phyloP scores from a whole-genome alignment of 2,113 vertebrate genomes.

The Spizaetus ornatus region DNA sequence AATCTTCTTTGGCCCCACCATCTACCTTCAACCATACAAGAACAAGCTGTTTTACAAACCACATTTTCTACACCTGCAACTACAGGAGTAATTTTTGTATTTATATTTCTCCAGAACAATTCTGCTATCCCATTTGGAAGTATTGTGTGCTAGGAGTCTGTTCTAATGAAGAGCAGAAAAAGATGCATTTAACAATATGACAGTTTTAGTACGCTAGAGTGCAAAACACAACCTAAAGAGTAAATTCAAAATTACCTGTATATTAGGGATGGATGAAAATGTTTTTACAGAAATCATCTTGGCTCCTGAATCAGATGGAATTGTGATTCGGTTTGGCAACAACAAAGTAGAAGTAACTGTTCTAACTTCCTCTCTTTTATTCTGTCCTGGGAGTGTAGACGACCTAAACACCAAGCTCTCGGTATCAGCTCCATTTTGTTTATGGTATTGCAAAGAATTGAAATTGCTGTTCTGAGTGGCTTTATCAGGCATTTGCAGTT shows the following conservation, averaged over 20 bases:
- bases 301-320: conserved; percentile 45
- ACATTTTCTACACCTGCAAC: background rate
- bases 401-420: background rate
- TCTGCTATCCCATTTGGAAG: background rate
- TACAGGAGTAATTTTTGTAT: background rate
- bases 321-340: conserved; percentile 35
- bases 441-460: conserved; percentile 17
- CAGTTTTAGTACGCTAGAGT: background rate
- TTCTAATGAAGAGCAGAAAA: background rate
- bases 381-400: conserved; percentile 60
- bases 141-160: background rate
- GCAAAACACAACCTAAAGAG: background rate
- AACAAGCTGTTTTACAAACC: background rate
- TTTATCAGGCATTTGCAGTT: conserved; percentile 7
- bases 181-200: background rate
- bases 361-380: conserved; percentile 64
- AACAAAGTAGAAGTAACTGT: conserved; percentile 67
- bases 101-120: background rate
- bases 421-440: background rate
- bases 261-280: conserved; percentile 24
- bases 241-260: conserved; percentile 67
- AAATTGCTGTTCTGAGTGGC: conserved; percentile 31
- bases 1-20: background rate
- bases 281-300: conserved; percentile 68
- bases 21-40: background rate